Evolutionary conservation across 2,113 vertebrate genomes (phyloP).

Genomic region (Zonotrichia leucophrys): DNA sequence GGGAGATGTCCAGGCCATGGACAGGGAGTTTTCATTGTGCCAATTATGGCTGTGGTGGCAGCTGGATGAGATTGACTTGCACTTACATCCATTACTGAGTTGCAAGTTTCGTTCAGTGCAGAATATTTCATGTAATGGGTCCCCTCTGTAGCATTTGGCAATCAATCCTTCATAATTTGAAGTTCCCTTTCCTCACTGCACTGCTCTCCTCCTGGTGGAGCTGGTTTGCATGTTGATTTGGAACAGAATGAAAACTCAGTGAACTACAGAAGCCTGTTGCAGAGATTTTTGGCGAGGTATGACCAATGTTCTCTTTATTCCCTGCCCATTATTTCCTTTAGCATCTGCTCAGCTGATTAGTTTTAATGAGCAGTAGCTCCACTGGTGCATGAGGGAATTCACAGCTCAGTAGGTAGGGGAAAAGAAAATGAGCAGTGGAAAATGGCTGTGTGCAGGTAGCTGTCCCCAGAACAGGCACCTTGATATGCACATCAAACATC

Average conservation of each 20-base stretch:
- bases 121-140: background rate
- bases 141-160: background rate
- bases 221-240: constrained; percentile 3
- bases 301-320: constrained; percentile 10
- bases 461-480: constrained; percentile 10
- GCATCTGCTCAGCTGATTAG: constrained; percentile 69
- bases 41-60: background rate
- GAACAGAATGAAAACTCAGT: constrained; percentile 3
- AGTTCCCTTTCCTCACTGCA: background rate
- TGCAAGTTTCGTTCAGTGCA: background rate
- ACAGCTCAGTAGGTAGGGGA: constrained; percentile 13
- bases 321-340: constrained; percentile 29
- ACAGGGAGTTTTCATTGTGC: background rate
- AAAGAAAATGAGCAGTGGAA: background rate
- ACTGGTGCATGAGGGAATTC: constrained; percentile 40
- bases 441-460: constrained; percentile 25
- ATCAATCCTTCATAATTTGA: background rate
- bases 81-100: constrained; percentile 6
- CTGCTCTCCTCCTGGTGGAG: background rate
- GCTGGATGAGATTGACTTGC: constrained; percentile 20
- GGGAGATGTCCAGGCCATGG: background rate
- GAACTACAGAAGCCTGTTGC: constrained; percentile 17
- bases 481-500: background rate
- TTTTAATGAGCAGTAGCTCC: constrained; percentile 64
- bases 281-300: constrained; percentile 7